Evolutionary conservation across 2,113 vertebrate genomes (phyloP), one percentile per base, ranked within the genome.

Genomic region (Corythaixoides concolor): DNA sequence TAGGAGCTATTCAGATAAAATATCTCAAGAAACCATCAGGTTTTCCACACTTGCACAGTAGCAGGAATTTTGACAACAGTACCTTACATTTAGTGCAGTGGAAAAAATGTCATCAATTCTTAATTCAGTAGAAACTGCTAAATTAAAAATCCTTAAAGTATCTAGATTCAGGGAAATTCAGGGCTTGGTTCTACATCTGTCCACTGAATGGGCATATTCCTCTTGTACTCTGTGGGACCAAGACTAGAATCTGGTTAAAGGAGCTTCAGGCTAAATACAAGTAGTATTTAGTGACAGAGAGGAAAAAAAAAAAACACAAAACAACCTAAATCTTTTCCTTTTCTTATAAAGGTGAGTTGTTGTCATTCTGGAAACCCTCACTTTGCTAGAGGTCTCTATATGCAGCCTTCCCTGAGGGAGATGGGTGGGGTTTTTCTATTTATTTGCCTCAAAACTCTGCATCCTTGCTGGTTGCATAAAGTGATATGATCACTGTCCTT

Each of bases 131-230:
- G 76, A 88, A 96, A 62, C 7, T 64, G 73, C 63, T 64, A 66
- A 66, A 91, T 37, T 66, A 84, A 93, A 88, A 91, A 56, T 52
- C 47, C 32, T 70, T 90, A 33, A 90, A 87, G 47, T 59, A 84
- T 30, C 37, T 84, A 20, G 43, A 85, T 80, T 21, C 66, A 84
- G 50, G 6, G 24, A 78, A 93, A 69, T 62, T 43, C 43, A 83
- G 64, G 45, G 15, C 17, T 83, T 80, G 41, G 62, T 86, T 83
- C 50, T 77, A 15, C 32, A 77, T 45, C 56, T 67, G 4, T 28
- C 41, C 70, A n/a, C 8, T 37, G 56, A 74, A 88, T 27, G 18
- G 45, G 11, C 39, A 60, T 76, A 64, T 60, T 85, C 7, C 35
- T 72, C 27, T 88, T 47, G 26, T 35, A 63, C 13, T 59, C 37